Base-by-base conservation (phyloP, 2,797 vertebrate genomes). In the Chanos chanos region DNA sequence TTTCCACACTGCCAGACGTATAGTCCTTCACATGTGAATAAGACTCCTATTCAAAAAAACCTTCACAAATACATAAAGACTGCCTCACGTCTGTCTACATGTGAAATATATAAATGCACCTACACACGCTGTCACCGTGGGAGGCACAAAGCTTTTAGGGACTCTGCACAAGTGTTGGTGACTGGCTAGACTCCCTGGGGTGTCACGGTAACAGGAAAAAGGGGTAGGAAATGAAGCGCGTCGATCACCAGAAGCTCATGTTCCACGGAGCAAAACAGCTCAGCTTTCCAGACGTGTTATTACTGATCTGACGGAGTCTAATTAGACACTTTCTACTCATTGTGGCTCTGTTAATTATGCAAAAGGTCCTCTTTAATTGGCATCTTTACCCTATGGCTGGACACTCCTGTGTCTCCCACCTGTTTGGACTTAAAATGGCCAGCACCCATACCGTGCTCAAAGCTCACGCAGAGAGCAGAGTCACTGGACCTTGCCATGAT, bases 281-380 rank as follows among this genome's bases (percentile, higher is more conserved):
- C 59, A 1, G 63, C 22, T 70, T 64, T 55, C 43, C 67, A 77
- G 52, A 48, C 62, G 40, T 22, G 30, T 61, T 54, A 41, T 68
- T 51, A 58, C 48, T 44, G 39, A 51, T 31, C 44, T 30, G 55
- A 54, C 41, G 59, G 44, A 60, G 12, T 53, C 63, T 60, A 67
- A 73, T 62, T 54, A 67, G 50, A 60, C 44, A 50, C 19, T 13
- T 56, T 61, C 49, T 37, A 25, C 36, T 67, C 58, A 66, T 49
- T 55, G 43, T 50, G 19, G 40, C 61, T 43, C 5, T 27, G 53
- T 72, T 68, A 65, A 74, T 70, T 57, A 64, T 54, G 62, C 53
- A 51, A 36, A n/a, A 27, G 15, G 7, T 34, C 43, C 45, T 24
- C 54, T 56, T 48, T 64, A 62, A 68, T 53, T 48, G 36, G 43